Conservation (phyloP, 2,797 vertebrate species). For the Xiphorhynchus erythropygius region DNA sequence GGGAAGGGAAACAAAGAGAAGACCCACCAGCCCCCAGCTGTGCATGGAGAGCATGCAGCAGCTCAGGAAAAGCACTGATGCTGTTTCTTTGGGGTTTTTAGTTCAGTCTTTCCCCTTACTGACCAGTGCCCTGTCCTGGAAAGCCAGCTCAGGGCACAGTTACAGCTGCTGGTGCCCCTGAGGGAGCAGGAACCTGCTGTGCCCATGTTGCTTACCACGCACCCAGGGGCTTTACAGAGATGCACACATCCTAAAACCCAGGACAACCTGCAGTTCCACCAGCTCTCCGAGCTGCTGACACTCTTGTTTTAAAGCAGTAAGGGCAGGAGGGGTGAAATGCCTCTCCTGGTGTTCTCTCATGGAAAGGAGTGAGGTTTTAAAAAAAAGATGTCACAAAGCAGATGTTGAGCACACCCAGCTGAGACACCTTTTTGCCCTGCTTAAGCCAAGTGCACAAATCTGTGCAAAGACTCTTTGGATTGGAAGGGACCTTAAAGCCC, state of each 20-base stretch:
- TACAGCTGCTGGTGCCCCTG: neutral
- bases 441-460: neutral
- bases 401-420: neutral
- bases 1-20: neutral
- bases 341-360: neutral
- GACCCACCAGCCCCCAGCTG: neutral
- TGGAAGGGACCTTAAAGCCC: neutral
- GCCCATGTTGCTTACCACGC: rapidly evolving
- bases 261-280: neutral
- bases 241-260: neutral
- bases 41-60: neutral
- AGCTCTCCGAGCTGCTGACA: neutral
- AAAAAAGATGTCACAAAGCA: neutral
- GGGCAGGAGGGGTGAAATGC: neutral
- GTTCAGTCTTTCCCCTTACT: neutral
- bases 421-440: neutral
- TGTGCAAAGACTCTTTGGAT: neutral
- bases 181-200: neutral
- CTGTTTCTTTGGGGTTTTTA: neutral
- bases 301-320: neutral
- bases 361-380: neutral
- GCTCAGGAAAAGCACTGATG: neutral
- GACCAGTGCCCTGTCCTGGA: neutral
- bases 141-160: neutral
- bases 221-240: neutral